A percentile compares a stretch with the other conserved stretches of the same genome.
phyloP scores from a whole-genome alignment of 2,113 vertebrate species.

The Percina caprodes region DNA sequence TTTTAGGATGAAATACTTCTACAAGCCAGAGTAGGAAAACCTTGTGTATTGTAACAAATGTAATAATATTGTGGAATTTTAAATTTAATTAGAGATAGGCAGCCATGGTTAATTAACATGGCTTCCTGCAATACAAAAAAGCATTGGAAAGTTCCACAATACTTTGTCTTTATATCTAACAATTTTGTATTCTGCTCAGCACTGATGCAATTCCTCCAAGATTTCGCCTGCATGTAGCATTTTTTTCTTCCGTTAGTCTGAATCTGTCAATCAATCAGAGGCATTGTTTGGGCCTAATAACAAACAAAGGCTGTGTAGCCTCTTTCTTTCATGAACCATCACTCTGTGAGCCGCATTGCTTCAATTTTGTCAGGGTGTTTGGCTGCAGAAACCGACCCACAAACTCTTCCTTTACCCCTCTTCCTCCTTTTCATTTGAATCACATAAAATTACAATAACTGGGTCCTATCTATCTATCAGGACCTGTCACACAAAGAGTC shows the following conservation, averaged over 20 bases:
- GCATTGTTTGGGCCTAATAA: constrained; percentile 50
- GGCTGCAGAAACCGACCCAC: constrained; percentile 8
- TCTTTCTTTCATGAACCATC: constrained; percentile 53
- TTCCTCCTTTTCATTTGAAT: constrained; percentile 12
- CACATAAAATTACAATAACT: constrained; percentile 57
- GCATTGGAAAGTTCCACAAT: background rate
- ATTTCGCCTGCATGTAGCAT: constrained; percentile 21
- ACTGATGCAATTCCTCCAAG: constrained; percentile 42
- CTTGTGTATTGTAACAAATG: background rate
- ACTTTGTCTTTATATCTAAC: background rate
- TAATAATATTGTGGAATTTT: constrained; percentile 11
- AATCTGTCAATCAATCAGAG: constrained; percentile 71
- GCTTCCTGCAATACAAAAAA: constrained; percentile 17
- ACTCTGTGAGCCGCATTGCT: constrained; percentile 29
- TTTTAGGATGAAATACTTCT: background rate
- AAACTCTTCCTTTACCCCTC: background rate
- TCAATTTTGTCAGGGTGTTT: constrained; percentile 17
- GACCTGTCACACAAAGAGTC: constrained; percentile 61
- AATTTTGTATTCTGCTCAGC: constrained; percentile 35
- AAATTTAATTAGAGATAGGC: constrained; percentile 35
- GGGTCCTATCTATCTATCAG: constrained; percentile 67
- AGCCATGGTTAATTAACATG: constrained; percentile 43
- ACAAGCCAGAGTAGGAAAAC: background rate
- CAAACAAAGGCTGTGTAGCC: constrained; percentile 36
- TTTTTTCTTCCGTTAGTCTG: constrained; percentile 39